Evolutionary conservation across 2,113 vertebrate species (phyloP).

Genomic region (Poecilia latipinna): DNA sequence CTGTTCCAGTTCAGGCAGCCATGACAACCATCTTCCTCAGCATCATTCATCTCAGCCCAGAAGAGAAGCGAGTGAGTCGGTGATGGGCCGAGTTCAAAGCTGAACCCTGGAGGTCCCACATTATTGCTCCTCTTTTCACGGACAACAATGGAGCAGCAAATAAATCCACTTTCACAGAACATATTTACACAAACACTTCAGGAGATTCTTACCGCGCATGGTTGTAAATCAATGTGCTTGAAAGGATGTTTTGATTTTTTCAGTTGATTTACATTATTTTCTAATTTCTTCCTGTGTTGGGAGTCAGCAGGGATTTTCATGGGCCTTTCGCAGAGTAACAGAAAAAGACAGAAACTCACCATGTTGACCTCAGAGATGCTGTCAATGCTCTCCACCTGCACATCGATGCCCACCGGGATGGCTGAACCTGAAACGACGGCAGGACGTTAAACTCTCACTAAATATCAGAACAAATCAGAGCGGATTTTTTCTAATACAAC

Average conservation of each 20-base stretch:
- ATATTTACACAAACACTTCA: background rate
- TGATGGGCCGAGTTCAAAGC: slow-evolving; percentile 19
- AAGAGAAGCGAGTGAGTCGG: background rate
- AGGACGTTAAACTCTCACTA: background rate
- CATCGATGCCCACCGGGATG: slow-evolving; percentile 90
- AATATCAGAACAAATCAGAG: too few species aligned
- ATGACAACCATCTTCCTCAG: slow-evolving; percentile 4
- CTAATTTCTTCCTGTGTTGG: background rate
- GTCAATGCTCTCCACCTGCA: slow-evolving; percentile 94
- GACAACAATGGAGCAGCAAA: background rate
- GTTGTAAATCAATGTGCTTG: background rate
- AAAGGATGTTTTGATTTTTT: background rate
- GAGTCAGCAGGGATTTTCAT: background rate
- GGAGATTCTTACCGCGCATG: background rate
- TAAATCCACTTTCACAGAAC: background rate
- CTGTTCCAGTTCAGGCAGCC: background rate
- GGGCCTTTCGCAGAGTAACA: background rate
- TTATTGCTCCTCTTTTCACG: background rate
- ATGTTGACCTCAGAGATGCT: slow-evolving; percentile 96
- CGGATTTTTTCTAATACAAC: too few species aligned
- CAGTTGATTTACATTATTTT: background rate
- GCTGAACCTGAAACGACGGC: slow-evolving; percentile 80
- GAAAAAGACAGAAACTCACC: slow-evolving; percentile 77
- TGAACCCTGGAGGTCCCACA: slow-evolving; percentile 8
- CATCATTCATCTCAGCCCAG: slow-evolving; percentile 3